A percentile compares a stretch with the other conserved stretches of the same genome.
phyloP scores from a whole-genome alignment of 2,797 vertebrate species.

The Denticeps clupeoides region DNA sequence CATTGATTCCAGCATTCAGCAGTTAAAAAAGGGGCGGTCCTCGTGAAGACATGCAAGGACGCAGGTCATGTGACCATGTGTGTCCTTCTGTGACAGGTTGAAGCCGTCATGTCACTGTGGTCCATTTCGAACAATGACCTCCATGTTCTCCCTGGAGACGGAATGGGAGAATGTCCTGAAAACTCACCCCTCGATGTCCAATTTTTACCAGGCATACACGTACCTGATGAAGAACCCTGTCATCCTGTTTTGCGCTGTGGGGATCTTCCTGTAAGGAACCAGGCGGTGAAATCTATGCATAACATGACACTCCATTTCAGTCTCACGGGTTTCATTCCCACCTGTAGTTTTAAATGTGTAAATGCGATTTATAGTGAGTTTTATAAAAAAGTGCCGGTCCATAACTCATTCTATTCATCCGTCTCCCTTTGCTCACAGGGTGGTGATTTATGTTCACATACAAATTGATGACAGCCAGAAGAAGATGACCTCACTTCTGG shows the following conservation, averaged over 20 bases:
- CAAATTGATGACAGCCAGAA: conserved; percentile 70
- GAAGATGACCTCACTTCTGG: conserved; percentile 58
- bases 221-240: conserved; percentile 60
- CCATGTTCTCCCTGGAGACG: conserved; percentile 58
- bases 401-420: conserved; percentile 15
- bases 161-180: conserved; percentile 48
- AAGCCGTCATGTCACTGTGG: conserved; percentile 67
- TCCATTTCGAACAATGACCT: conserved; percentile 64
- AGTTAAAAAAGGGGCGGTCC: too few relatives aligned
- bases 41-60: background rate
- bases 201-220: conserved; percentile 53
- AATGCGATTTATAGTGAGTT: conserved; percentile 19
- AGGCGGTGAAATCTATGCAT: background rate
- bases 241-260: conserved; percentile 51
- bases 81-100: conserved; percentile 42
- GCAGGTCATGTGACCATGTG: background rate
- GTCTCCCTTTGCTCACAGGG: too few relatives aligned
- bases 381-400: background rate
- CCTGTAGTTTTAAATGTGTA: background rate
- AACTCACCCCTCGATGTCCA: conserved; percentile 39
- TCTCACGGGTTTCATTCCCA: background rate
- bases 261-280: conserved; percentile 63
- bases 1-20: too few relatives aligned
- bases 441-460: conserved; percentile 65
- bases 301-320: background rate